phyloP scores from a whole-genome alignment of 2,888 invertebrate genomes.

The Ennomos quercinarius region DNA sequence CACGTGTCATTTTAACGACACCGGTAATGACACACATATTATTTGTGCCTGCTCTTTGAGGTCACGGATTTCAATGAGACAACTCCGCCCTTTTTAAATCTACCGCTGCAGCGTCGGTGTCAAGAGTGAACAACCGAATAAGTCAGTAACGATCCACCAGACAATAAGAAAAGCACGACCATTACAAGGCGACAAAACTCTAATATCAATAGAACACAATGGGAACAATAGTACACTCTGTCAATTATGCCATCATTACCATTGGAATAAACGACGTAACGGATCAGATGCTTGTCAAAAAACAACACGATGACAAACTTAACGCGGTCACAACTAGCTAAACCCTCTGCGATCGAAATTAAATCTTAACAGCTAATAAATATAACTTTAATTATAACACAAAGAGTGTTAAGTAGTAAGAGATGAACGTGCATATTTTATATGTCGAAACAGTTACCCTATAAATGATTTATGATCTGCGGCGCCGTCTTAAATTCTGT shows the following conservation, averaged over 20 bases:
- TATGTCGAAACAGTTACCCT: constrained; percentile 70
- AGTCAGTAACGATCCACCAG: constrained; percentile 60
- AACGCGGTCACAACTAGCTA: constrained; percentile 46
- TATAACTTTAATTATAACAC: constrained; percentile 53
- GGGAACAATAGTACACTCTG: constrained; percentile 83
- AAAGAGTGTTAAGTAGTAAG: constrained; percentile 11
- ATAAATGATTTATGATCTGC: constrained; percentile 77
- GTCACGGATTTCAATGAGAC: constrained; percentile 61
- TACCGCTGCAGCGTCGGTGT: constrained; percentile 60
- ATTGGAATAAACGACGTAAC: constrained; percentile 81
- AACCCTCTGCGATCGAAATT: constrained; percentile 52
- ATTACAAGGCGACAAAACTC: constrained; percentile 84
- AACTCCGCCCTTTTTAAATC: constrained; percentile 78
- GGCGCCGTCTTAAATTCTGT: constrained; percentile 70
- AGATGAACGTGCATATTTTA: constrained; percentile 70
- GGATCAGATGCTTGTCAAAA: constrained; percentile 78
- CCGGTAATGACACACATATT: constrained; percentile 48
- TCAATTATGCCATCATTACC: constrained; percentile 85
- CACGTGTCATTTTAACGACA: constrained; percentile 38
- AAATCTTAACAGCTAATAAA: constrained; percentile 56
- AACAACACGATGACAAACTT: constrained; percentile 74
- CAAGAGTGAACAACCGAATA: constrained; percentile 55
- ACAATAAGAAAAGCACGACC: constrained; percentile 74
- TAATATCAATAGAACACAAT: constrained; percentile 82
- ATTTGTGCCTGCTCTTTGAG: constrained; percentile 39